Conservation (phyloP, 2,888 invertebrate genomes). For the Biston stratarius region DNA sequence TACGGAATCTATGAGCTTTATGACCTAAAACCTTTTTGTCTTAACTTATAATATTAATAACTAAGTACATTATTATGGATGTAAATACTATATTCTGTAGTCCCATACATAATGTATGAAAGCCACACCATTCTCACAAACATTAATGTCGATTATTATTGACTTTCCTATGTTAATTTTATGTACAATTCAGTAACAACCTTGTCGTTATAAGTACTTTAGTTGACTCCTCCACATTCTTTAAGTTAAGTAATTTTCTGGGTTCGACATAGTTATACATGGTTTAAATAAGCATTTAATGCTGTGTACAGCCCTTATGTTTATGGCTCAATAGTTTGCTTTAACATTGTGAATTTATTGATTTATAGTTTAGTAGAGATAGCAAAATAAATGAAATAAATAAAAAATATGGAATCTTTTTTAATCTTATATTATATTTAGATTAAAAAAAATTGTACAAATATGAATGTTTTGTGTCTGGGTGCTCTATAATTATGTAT, state of each 20-base stretch:
- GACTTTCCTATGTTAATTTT: constrained; percentile 47
- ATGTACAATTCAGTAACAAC: constrained; percentile 9
- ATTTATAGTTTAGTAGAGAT: constrained; percentile 23
- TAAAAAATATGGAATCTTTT: too few relatives aligned
- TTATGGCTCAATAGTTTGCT: constrained; percentile 26
- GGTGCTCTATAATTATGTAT: too few relatives aligned
- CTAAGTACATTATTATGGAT: too few relatives aligned
- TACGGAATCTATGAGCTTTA: too few relatives aligned
- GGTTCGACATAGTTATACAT: constrained; percentile 5
- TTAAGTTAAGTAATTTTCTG: background rate
- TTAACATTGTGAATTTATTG: constrained; percentile 21
- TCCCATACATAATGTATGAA: constrained; percentile 29
- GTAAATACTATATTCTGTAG: too few relatives aligned
- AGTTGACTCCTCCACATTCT: too few relatives aligned
- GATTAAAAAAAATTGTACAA: too few relatives aligned
- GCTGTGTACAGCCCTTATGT: constrained; percentile 19
- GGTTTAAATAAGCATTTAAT: constrained; percentile 28
- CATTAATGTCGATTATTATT: constrained; percentile 42
- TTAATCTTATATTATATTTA: too few relatives aligned
- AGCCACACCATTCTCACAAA: constrained; percentile 23
- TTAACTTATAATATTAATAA: too few relatives aligned
- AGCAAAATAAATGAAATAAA: background rate
- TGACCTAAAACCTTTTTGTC: too few relatives aligned
- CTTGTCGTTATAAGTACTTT: constrained; percentile 2
- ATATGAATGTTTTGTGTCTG: too few relatives aligned